Evolutionary conservation across 2,113 vertebrate genomes (phyloP).

Genomic region (Lampris megalopsis): DNA sequence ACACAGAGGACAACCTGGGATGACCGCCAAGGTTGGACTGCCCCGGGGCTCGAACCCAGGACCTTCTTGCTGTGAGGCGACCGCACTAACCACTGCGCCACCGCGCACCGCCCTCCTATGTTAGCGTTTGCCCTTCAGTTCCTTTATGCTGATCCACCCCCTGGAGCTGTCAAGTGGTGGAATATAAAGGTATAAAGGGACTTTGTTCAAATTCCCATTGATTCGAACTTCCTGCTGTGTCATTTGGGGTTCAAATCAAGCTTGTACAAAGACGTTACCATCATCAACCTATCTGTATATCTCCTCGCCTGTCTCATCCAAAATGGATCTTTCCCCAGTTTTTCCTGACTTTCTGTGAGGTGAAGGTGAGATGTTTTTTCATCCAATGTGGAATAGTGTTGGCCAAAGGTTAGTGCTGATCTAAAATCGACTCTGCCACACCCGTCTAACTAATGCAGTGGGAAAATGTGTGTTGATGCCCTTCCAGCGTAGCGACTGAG

Average conservation of each 20-base stretch:
- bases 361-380: too few relatives aligned
- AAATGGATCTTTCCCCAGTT: background rate
- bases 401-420: slow-evolving; percentile 67
- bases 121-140: too few relatives aligned
- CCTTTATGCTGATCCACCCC: background rate
- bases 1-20: too few relatives aligned
- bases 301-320: background rate
- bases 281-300: background rate
- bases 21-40: too few relatives aligned
- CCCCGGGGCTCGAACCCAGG: too few relatives aligned
- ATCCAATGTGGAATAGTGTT: background rate
- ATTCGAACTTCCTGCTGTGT: slow-evolving; percentile 3
- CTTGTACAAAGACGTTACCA: background rate
- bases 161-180: slow-evolving; percentile 1
- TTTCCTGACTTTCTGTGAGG: background rate
- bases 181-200: slow-evolving; percentile 7
- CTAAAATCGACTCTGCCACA: background rate
- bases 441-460: slow-evolving; percentile 9
- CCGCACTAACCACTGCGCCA: too few relatives aligned
- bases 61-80: too few relatives aligned
- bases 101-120: too few relatives aligned
- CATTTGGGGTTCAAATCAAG: background rate
- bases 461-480: slow-evolving; percentile 45
- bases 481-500: background rate
- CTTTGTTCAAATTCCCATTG: slow-evolving; percentile 23